Evolutionary conservation across 2,113 vertebrate species (phyloP), one percentile per base, ranked within the genome.

Genomic region (Myrmophylax atrothorax): DNA sequence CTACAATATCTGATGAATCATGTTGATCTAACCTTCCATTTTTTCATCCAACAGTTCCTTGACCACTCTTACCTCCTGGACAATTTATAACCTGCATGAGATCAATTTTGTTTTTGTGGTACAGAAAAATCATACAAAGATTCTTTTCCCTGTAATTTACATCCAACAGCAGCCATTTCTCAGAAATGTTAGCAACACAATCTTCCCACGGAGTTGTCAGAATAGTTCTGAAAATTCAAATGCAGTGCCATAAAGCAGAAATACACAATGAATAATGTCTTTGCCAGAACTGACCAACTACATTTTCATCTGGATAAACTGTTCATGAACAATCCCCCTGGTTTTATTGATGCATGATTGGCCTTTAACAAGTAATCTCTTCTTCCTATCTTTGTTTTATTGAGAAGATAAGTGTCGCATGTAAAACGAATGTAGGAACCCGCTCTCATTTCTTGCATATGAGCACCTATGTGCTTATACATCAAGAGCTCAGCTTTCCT

Each of bases 1-100:
- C 78, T 95, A 90, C 66, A 90, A 88, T 94, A 93, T 80, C 93
- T 96, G 87, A 92, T 88, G 75, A 95, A 73, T 74, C 83, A 90
- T 7, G 37, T 94, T 90, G 68, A 73, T 93, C 56, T 93, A 96
- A 95, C 93, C 79, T 87, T 90, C 66, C 86, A 73, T 73, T 75
- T 96, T 92, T 79, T 90, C 93, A 78, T 75, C 84, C 92, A 72
- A 60, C 44, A 79, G 49, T 78, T 95, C 80, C 76, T 87, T 79
- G 83, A 88, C 88, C 87, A 92, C 40, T 82, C 69, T 82, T 90
- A 89, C 40, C 64, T 96, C 86, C 93, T 33, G 86, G 73, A 89
- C 92, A 84, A 96, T 93, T 92, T 92, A 96, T 38, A 96, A 87
- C 66, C 77, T 82, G 73, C 58, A 76, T 58, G 80, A 94, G 88